Evolutionary conservation across 2,113 vertebrate species (phyloP), one percentile per base, ranked within the genome.

Genomic region (Pelmatolapia mariae): DNA sequence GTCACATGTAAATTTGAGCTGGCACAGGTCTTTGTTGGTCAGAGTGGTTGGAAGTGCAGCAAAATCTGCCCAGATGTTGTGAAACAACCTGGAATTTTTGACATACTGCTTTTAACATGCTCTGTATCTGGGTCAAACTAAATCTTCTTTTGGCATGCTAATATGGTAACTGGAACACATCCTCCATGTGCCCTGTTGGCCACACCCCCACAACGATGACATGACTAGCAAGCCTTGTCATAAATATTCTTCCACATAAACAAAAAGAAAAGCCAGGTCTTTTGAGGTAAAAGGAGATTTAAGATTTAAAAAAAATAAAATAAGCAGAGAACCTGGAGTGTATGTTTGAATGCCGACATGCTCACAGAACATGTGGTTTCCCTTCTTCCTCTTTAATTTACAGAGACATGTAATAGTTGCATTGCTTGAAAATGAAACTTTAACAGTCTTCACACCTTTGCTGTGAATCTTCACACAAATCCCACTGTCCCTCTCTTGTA

Each of bases 391-490:
- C 7, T 71, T 7, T 7, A 36, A 4, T 38, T n/a, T 54, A 57
- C 31, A 73, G 13, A 90, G 1, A 4, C 12, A 6, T 18, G 33
- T 3, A 22, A 26, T n/a, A 59, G 43, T 76, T 45, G 15, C 7
- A 10, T 78, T 4, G 73, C 73, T 52, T 78, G 73, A 40, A 88
- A 83, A 80, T 24, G 13, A 83, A 88, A 86, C 87, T 78, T 87
- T 5, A 78, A n/a, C 61, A 59, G 10, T 80, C 38, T 87, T 91
- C 84, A 87, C 89, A 87, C 86, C 36, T 84, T 13, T 4, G 13
- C 80, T 91, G 91, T 82, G 92, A 93, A 89, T 66, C 56, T 86
- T 93, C 89, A 92, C 91, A 90, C 86, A 38, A 12, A 50, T 43
- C 22, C 45, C 19, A 19, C 52, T 76, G 84, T 89, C 9, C 56